Evolutionary conservation across 2,113 vertebrate species (phyloP).

Genomic region (Notechis scutatus): DNA sequence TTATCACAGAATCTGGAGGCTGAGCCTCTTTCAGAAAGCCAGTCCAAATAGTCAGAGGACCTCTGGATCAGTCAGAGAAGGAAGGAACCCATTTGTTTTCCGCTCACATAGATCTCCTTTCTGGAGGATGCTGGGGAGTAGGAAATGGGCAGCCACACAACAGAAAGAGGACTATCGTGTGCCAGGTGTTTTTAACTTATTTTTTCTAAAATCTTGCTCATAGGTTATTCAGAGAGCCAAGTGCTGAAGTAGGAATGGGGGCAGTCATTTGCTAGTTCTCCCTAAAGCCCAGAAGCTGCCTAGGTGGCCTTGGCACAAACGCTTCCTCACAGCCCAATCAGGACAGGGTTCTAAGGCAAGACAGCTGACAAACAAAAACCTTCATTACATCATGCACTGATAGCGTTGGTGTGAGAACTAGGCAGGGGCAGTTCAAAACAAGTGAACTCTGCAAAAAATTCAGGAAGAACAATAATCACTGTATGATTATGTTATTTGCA

Average conservation of each 20-base stretch:
- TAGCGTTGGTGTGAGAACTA: not conserved
- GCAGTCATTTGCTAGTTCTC: not conserved
- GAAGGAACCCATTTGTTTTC: not conserved
- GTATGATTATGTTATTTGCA: not conserved
- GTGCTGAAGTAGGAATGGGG: not conserved
- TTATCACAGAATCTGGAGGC: not conserved
- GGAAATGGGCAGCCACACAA: not conserved
- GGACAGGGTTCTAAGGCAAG: not conserved
- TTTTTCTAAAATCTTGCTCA: not conserved
- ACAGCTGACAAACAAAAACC: not conserved
- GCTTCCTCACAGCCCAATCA: not conserved
- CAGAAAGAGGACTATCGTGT: not conserved
- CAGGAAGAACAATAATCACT: not conserved
- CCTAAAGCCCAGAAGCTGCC: not conserved
- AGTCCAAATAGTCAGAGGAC: not conserved
- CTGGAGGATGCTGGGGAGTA: not conserved
- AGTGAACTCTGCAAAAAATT: not conserved
- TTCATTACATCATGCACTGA: not conserved
- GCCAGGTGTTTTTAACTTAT: not conserved
- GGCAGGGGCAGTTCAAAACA: not conserved
- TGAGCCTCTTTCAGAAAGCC: not conserved
- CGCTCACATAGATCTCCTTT: not conserved
- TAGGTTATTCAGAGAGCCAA: not conserved
- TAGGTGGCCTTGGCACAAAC: not conserved
- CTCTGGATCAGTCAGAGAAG: not conserved